phyloP scores from a whole-genome alignment of 2,888 invertebrate genomes.

The Zootermopsis nevadensis region DNA sequence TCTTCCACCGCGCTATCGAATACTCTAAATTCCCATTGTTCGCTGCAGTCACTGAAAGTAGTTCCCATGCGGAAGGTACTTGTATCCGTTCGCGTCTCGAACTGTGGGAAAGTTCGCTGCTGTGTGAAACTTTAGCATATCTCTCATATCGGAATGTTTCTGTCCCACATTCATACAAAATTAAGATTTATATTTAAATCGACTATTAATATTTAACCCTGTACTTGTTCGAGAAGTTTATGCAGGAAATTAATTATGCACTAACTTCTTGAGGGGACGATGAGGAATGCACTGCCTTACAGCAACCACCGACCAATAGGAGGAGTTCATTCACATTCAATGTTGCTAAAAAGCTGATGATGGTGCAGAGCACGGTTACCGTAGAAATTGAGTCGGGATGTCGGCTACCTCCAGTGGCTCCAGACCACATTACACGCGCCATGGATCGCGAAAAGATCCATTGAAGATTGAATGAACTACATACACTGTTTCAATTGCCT shows the following conservation, averaged over 20 bases:
- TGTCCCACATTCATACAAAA: not conserved
- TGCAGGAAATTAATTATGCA: not conserved
- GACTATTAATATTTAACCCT: not conserved
- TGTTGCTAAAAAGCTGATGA: constrained; percentile 41
- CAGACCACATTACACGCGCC: too few relatives aligned
- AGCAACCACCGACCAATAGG: constrained; percentile 50
- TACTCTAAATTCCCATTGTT: constrained; percentile 60
- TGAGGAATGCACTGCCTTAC: constrained; percentile 49
- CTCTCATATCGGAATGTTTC: not conserved
- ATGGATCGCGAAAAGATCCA: too few relatives aligned
- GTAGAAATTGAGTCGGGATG: too few relatives aligned
- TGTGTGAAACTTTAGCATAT: constrained; percentile 41
- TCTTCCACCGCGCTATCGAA: constrained; percentile 33
- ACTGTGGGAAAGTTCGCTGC: constrained; percentile 54
- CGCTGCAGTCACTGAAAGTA: constrained; percentile 63
- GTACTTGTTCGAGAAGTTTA: not conserved
- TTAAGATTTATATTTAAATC: not conserved
- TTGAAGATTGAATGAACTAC: too few relatives aligned
- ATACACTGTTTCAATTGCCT: too few relatives aligned
- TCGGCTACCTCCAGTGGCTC: too few relatives aligned
- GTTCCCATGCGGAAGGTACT: constrained; percentile 60
- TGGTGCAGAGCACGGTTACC: too few relatives aligned
- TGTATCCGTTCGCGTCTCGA: constrained; percentile 58
- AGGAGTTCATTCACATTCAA: constrained; percentile 53
- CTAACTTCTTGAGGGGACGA: constrained; percentile 46